Percentiles rank a stretch among this genome's conserved stretches.
phyloP scores from a whole-genome alignment of 2,797 vertebrate species.

The Lerista edwardsae region DNA sequence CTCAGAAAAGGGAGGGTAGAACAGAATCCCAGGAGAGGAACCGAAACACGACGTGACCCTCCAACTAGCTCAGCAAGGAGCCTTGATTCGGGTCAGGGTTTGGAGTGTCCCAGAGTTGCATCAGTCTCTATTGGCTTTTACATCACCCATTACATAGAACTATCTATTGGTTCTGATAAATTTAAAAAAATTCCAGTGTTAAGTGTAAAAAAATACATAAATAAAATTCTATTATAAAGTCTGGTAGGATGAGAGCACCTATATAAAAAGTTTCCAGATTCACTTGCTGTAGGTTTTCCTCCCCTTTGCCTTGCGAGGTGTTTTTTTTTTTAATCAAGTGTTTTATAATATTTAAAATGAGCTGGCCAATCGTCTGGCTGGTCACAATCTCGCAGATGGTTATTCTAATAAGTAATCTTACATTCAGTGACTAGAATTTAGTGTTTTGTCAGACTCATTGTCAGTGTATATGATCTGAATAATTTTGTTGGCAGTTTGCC shows the following conservation, averaged over 20 bases:
- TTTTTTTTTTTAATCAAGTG: neutral
- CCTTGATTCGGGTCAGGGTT: no score
- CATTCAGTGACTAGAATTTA: slow-evolving; percentile 13
- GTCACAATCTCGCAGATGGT: slow-evolving; percentile 10
- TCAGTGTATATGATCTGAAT: slow-evolving; percentile 6
- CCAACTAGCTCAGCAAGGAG: no score
- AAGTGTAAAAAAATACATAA: neutral
- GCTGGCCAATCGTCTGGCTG: slow-evolving; percentile 3
- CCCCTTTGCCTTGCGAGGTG: neutral
- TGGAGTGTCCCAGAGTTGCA: no score
- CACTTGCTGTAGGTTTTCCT: neutral
- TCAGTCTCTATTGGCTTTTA: no score
- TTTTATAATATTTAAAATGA: neutral
- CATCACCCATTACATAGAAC: no score
- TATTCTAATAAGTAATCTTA: neutral
- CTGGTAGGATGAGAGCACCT: no score
- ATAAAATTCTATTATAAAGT: neutral
- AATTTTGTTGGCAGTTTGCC: neutral
- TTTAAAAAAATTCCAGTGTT: neutral
- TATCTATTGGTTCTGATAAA: no score
- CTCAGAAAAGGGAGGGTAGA: no score
- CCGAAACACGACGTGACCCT: no score
- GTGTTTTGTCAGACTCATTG: slow-evolving; percentile 10
- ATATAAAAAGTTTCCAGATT: neutral
- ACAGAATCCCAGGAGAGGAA: no score